Evolutionary conservation across 2,888 invertebrate species (phyloP), one percentile per base, ranked within the genome.

Genomic region (Ptilodon capucinus): DNA sequence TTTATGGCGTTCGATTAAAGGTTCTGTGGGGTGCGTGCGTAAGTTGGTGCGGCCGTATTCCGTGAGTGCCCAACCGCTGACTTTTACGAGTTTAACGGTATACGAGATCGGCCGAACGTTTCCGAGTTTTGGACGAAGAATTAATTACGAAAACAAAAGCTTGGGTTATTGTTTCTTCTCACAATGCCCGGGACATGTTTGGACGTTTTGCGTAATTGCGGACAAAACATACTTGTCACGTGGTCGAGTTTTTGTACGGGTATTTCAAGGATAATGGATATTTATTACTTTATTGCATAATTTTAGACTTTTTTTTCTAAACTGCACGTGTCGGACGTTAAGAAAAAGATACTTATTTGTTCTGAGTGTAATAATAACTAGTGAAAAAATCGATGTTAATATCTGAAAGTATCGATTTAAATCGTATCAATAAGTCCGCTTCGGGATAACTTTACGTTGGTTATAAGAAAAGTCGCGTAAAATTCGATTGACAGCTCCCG

Each of bases 111-210:
- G 84, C 81, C 78, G 74, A 82, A 83, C 75, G 74, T 80, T 80
- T 78, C 65, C 71, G 76, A 78, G 74, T 81, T 81, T 75, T 64
- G 75, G 74, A 61, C 62, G 60, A 74, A 77, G 81, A 82, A 86
- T 86, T 88, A 88, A 90, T 88, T 86, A 87, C 84, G 81, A 79
- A 84, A 85, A 85, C 87, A 87, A 82, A 84, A 81, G 74, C 74
- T 59, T 63, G 61, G 66, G 80, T 81, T 84, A 83, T 88, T 86
- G 87, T 88, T 82, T 83, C 76, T 79, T 76, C 64, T 69, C 63
- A 79, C 76, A 77, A 84, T 71, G 70, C 70, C 64, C 64, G 57
- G 69, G 74, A 71, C 72, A 50, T 89, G 84, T 90, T 90, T 89
- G 77, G 87, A 89, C 86, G 67, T 81, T 86, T 91, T 90, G 91